Evolutionary conservation across 2,888 invertebrate species (phyloP), one percentile per base, ranked within the genome.

Genomic region (Amphipoea lucens): DNA sequence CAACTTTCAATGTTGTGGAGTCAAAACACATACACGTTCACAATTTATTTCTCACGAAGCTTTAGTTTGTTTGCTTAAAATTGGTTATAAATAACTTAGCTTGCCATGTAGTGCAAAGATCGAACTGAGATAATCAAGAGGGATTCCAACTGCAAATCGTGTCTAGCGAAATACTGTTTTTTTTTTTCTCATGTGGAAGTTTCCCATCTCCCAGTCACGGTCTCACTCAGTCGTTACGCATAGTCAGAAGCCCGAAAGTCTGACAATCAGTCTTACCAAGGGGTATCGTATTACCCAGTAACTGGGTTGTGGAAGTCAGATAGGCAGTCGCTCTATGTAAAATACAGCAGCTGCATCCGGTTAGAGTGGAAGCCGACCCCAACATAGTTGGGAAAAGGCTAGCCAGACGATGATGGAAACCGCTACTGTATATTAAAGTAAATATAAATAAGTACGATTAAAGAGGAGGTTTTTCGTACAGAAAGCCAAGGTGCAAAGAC

Each of bases 1-100:
- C 54, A 84, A 75, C 68, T 63, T 73, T 81, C 77, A 11, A 71
- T 67, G 81, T 81, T 78, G 62, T 74, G 14, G 5, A 72, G 48
- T 70, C 81, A 71, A 76, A 83, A 83, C 40, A 70, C 72, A 69
- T 73, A 63, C 82, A 85, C 85, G 79, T 67, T 85, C 73, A 36
- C 45, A 67, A 82, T 85, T 85, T 82, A 82, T 82, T 62, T 63
- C 67, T 85, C 85, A 85, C 85, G 85, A 85, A 40, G 42, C 76
- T 78, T 81, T 76, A 29, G 73, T 84, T 78, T 81, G 66, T 84
- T 84, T 73, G 66, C 23, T 74, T 65, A 40, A 76, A 84, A 81
- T 81, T 81, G 72, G 68, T 75, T 60, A 69, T 77, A 84, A 75
- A 84, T 84, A 72, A 72, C 60, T 7, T 23, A 14, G 0, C 29